These are phyloP conservation scores for Aegithalos caudatus DNA, from an alignment of 2,113 vertebrate species.

Conservation along the genomic window DNA sequence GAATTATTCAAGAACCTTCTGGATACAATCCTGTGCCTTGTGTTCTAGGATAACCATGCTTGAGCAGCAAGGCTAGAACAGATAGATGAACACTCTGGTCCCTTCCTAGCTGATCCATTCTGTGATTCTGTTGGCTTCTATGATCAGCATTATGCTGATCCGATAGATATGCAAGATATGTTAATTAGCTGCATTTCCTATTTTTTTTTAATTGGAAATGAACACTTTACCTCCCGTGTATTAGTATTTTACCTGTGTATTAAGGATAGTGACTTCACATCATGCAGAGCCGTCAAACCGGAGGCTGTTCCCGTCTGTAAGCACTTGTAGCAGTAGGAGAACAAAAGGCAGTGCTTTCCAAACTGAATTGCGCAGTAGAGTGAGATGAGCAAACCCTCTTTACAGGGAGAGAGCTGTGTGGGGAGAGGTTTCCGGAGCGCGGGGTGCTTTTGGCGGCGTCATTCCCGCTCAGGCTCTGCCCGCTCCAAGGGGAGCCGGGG, in stretches of 20 bases:
- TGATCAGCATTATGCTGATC: background rate
- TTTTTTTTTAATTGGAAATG: background rate
- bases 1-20: background rate
- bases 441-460: background rate
- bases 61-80: background rate
- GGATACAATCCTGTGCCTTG: too few species aligned
- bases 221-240: background rate
- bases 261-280: background rate
- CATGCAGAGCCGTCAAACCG: background rate
- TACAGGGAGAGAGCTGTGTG: background rate
- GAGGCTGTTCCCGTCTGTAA: background rate
- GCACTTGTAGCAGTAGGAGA: background rate
- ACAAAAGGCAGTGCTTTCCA: background rate
- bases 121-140: background rate
- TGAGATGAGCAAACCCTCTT: background rate
- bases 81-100: background rate
- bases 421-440: background rate
- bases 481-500: background rate
- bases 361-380: rapidly evolving
- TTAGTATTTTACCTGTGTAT: background rate
- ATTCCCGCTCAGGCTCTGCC: background rate
- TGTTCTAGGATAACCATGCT: background rate
- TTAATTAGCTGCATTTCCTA: background rate
- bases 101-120: background rate
- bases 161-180: background rate